Evolutionary conservation across 2,888 invertebrate species (phyloP), one percentile per base, ranked within the genome.

Genomic region (Lepetodrilus schrolli): DNA sequence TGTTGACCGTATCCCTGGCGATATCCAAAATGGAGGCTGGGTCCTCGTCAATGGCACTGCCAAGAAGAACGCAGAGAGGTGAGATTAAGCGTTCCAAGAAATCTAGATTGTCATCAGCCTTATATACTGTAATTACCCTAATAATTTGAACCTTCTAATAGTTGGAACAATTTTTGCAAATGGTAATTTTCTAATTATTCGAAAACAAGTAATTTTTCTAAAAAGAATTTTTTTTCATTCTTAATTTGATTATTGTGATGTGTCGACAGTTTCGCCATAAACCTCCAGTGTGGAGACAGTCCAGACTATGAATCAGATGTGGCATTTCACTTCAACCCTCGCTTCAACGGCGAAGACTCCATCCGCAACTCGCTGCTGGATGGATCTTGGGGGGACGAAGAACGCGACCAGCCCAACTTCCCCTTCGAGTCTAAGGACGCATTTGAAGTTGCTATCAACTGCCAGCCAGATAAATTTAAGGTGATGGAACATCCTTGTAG

Each of bases 251-350:
- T n/a, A n/a, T n/a, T n/a, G n/a, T n/a, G n/a, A n/a, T n/a, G n/a
- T n/a, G n/a, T 1, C 65, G n/a, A 8, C n/a, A 83, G 85, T 13
- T 83, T 83, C 72, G 80, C 78, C 34, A 78, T 85, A 48, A 83
- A 85, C 74, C 75, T 85, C 17, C 77, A 80, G 49, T 79, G 81
- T 72, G 82, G 80, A 21, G 66, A 73, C 26, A 73, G 66, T 37
- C 74, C 73, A 1, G 81, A 81, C 43, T 80, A 78, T 7, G 77
- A 75, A 20, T 66, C 75, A 47, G 83, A 85, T 65, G 77, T 85
- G 58, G 82, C 84, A 8, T 72, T 84, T 17, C 83, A 84, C 75
- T 83, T 85, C 68, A 84, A 83, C 73, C 82, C 84, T 1, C 78
- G 84, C 13, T 77, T 83, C 21, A 50, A 75, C 13, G 80, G 81